Conservation (phyloP, 2,888 invertebrate genomes). For the Trichopria drosophilae region DNA sequence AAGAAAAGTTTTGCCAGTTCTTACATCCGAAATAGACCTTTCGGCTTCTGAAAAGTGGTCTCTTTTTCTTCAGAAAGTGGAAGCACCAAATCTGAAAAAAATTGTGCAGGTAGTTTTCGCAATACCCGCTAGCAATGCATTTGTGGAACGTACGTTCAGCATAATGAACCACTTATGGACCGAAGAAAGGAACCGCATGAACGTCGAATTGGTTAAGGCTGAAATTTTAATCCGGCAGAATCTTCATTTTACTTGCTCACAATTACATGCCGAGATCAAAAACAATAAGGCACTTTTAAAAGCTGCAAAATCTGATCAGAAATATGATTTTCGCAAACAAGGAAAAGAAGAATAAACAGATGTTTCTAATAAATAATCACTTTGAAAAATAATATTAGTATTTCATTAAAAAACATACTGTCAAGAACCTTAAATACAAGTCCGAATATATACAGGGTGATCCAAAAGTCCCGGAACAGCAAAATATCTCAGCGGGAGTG, state of each 20-base stretch:
- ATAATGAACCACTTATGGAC: conserved; percentile 23
- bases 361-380: no score
- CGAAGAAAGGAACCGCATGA: conserved; percentile 12
- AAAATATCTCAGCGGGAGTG: no score
- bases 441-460: no score
- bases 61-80: background rate
- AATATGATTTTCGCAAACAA: no score
- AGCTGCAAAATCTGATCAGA: background rate
- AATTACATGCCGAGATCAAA: background rate
- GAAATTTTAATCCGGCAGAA: conserved; percentile 13
- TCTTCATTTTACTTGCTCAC: background rate
- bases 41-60: conserved; percentile 2
- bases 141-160: conserved; percentile 16
- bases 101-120: conserved; percentile 7
- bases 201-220: conserved; percentile 6
- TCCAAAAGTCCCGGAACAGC: no score
- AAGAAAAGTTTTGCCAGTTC: background rate
- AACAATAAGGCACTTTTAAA: background rate
- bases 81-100: conserved; percentile 8
- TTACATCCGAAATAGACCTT: background rate
- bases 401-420: no score
- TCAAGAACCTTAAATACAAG: no score
- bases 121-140: conserved; percentile 18
- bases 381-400: no score
- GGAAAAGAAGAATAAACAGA: no score